Conservation (phyloP, 2,797 vertebrate genomes). For the Melanotaenia nigrans region DNA sequence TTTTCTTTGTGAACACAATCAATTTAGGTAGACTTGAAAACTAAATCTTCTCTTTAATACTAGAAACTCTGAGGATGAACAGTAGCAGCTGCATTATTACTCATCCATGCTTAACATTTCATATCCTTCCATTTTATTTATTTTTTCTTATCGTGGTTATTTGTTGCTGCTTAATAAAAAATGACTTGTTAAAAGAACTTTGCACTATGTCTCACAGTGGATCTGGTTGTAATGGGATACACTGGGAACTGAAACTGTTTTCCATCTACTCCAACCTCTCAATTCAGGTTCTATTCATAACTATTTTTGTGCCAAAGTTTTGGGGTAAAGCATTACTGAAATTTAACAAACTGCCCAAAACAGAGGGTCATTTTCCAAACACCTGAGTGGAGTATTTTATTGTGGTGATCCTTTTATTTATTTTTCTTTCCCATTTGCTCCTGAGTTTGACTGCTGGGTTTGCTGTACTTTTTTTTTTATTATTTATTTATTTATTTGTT, state of each 20-base stretch:
- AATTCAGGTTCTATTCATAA: constrained; percentile 27
- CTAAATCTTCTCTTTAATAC: background rate
- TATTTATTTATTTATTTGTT: background rate
- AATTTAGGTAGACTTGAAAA: no score
- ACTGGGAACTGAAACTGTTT: constrained; percentile 17
- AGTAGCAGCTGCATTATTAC: background rate
- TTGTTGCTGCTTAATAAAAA: background rate
- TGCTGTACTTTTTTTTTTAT: constrained; percentile 2
- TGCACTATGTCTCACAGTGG: background rate
- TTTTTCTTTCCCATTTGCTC: background rate
- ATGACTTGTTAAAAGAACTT: background rate
- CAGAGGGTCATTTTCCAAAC: constrained; percentile 3
- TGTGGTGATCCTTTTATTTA: background rate
- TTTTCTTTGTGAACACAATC: background rate
- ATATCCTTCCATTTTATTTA: constrained; percentile 13
- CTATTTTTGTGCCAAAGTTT: background rate
- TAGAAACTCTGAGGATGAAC: background rate
- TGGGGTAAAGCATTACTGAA: background rate
- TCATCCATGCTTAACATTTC: constrained; percentile 2
- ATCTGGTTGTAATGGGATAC: constrained; percentile 9
- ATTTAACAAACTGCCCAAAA: background rate
- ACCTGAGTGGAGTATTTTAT: constrained; percentile 47
- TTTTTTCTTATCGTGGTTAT: constrained; percentile 2
- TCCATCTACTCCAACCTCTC: constrained; percentile 21
- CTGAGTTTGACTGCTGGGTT: constrained; percentile 15